A percentile compares a stretch with the other conserved stretches of the same genome.
Conservation (phyloP, 2,797 vertebrate species). For the Sebastes glaucus region DNA sequence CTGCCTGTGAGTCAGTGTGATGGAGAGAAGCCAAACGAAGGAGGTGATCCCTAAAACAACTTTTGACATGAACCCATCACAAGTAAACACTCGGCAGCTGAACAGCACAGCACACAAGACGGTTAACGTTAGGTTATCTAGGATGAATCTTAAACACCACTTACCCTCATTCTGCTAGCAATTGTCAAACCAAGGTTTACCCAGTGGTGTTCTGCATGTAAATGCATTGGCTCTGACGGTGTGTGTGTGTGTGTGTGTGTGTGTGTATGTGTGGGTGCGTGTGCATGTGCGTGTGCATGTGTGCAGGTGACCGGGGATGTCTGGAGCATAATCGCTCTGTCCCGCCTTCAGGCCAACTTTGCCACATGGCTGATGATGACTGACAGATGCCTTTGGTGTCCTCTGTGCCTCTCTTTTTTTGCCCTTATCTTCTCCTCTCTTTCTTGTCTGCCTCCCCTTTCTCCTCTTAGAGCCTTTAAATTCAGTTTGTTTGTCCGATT, state of each 20-base stretch:
- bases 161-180: background rate
- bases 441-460: background rate
- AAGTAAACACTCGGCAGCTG: background rate
- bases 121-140: background rate
- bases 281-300: background rate
- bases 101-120: background rate
- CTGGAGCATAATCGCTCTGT: background rate
- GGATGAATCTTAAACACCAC: background rate
- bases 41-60: constrained; percentile 6
- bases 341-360: background rate
- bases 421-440: background rate
- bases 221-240: no score
- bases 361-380: constrained; percentile 21
- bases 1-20: constrained; percentile 19
- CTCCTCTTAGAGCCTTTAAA: background rate
- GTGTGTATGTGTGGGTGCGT: no score
- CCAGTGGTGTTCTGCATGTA: background rate
- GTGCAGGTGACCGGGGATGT: background rate
- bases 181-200: background rate
- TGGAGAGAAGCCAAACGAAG: constrained; percentile 10
- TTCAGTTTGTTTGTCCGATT: background rate
- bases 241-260: no score
- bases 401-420: background rate
- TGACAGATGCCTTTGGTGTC: constrained; percentile 28
- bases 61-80: background rate